Evolutionary conservation across 2,113 vertebrate species (phyloP), one percentile per base, ranked within the genome.

Genomic region (Erinaceus europaeus): DNA sequence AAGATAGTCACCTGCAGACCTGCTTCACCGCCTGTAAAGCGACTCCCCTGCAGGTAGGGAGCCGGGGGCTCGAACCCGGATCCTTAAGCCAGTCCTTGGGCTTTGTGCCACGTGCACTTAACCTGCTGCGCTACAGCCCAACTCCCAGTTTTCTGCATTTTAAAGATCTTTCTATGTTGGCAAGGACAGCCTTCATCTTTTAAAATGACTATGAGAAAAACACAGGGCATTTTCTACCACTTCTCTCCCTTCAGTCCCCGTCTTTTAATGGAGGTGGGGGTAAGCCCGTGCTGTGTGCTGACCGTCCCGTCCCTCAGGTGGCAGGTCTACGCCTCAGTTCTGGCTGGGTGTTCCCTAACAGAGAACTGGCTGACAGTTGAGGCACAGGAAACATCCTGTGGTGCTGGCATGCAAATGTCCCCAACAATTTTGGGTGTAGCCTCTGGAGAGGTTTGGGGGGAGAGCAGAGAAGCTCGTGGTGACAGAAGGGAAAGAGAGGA

Each of bases 351-450:
- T 44, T 88, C 88, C 62, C 88, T 65, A 29, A 53, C 0, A 1
- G 85, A 84, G 85, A 78, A 15, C 53, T 9, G 1, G 80, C 57
- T 86, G 83, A 74, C 73, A 89, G 73, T n/a, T 2, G 34, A 77
- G 76, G 83, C 75, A 83, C 83, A 88, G 80, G 93, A 82, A 92
- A 55, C 17, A 20, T 77, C 91, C 91, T 65, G 62, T 3, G 1
- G 67, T 75, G 68, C 25, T 11, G 46, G 74, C 38, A 0, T 73
- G 69, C 78, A 73, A 46, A 88, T 32, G 74, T 46, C 65, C 68
- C 75, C 81, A 90, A 83, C 50, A 50, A 74, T 74, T 73, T 83
- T 55, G 57, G 65, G 55, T 44, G 17, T 48, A 71, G 90, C 86
- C 77, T 79, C 25, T 61, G 74, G 85, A 93, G 42, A 71, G 57